A percentile compares a stretch with the other conserved stretches of the same genome.
Conservation (phyloP, 2,113 vertebrate genomes). For the Neoarius graeffei region DNA sequence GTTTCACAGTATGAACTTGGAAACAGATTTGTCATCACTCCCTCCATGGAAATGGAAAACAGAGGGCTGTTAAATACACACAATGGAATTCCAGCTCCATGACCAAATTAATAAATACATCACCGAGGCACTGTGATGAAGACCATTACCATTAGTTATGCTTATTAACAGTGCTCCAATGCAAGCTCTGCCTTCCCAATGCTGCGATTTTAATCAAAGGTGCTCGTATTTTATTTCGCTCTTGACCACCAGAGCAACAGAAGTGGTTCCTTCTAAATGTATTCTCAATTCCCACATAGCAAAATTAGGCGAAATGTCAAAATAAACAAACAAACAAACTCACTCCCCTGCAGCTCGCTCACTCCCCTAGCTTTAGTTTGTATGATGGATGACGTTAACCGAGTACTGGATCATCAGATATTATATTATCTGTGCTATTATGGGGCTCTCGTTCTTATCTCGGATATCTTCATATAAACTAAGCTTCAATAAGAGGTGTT, state of each 20-base stretch:
- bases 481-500: neutral
- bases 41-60: constrained; percentile 1
- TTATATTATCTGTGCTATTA: neutral
- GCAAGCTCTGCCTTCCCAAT: neutral
- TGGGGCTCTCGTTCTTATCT: neutral
- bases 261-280: neutral
- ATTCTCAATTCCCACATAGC: neutral
- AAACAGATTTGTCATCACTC: constrained; percentile 12
- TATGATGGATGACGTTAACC: neutral
- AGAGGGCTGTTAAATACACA: neutral
- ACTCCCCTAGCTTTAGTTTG: neutral
- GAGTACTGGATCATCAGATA: neutral
- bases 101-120: constrained; percentile 23
- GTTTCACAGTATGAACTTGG: neutral
- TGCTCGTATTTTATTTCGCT: neutral
- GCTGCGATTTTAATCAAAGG: neutral
- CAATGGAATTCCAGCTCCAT: constrained; percentile 10
- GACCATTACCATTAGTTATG: neutral
- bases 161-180: neutral
- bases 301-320: neutral
- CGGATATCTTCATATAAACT: neutral
- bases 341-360: neutral
- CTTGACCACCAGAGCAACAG: neutral
- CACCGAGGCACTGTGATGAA: neutral
- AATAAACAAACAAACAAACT: neutral